Base-by-base conservation (phyloP, 1,140 invertebrate genomes). In the Anoplolepis gracilipes region DNA sequence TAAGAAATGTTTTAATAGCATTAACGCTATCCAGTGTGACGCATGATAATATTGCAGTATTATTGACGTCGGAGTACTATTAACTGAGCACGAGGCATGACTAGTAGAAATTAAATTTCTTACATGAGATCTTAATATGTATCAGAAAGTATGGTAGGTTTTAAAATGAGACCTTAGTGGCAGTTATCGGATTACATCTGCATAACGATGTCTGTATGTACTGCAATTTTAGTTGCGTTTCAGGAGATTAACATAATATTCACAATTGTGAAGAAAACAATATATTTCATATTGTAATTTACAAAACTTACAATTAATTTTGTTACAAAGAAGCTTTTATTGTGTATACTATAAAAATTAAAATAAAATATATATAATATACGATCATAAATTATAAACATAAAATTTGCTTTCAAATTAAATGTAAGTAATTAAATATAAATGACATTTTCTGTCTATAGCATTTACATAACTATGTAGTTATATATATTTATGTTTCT, bases 1-100 rank as follows among this genome's bases (percentile, higher is more conserved):
- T 28, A 22, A 2, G 10, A 28, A 61, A 22, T 25, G 39, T 62
- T 78, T 33, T 33, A 16, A 36, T 53, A 67, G 7, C 10, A 19
- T 78, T 78, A 67, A 78, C 7, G n/a, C 5, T 67, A 78, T 65
- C 28, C 7, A 10, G 11, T 2, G 22, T 25, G 73, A 77, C 16
- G 16, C 19, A 46, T 77, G 61, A 53, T 67, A 67, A 4, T 67
- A 67, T 78, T 30, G 42, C 2, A 22, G 5, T n/a, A 36, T 1
- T 65, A 78, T 78, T 67, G 76, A 36, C 30, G 49, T 78, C 16
- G 76, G 13, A 67, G 46, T 65, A 64, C 61, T 53, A 78, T 49
- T 78, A 30, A 78, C 30, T 62, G 76, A 36, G n/a, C 10, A 25
- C 76, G n/a, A 49, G 16, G 76, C 42, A 78, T 78, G 76, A 67